phyloP scores from a whole-genome alignment of 2,113 vertebrate genomes.

The Amphiprion percula region DNA sequence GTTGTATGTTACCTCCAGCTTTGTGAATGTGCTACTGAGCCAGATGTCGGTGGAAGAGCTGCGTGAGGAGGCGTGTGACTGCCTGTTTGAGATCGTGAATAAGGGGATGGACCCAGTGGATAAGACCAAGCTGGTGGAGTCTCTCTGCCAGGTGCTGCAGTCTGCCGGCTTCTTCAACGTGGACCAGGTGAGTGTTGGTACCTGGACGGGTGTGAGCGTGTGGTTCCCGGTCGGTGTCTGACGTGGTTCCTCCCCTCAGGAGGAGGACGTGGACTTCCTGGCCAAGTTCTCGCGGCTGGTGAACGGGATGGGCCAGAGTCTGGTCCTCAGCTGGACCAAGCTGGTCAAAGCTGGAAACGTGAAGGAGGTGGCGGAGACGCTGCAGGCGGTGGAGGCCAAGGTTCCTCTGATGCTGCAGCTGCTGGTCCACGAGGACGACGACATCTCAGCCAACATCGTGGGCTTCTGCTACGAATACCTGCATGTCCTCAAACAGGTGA shows the following conservation, averaged over 20 bases:
- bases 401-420: constrained; percentile 94
- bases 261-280: constrained; percentile 99
- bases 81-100: constrained; percentile 98
- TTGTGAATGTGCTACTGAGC: constrained; percentile 96
- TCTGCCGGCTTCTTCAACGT: constrained; percentile 97
- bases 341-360: constrained; percentile 89
- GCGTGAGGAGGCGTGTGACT: constrained; percentile 97
- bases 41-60: constrained; percentile 99
- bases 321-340: constrained; percentile 97
- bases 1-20: constrained; percentile 80
- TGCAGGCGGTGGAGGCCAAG: constrained; percentile 93
- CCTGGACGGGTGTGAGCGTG: too few species aligned
- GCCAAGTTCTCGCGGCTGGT: constrained; percentile 97
- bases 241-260: constrained; percentile 77
- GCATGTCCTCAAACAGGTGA: constrained; percentile 97
- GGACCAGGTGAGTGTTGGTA: constrained; percentile 84
- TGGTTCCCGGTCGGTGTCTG: too few species aligned
- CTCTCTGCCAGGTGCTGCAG: constrained; percentile 94
- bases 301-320: constrained; percentile 99
- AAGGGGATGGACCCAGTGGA: constrained; percentile 99
- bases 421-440: constrained; percentile 95
- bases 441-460: constrained; percentile 97
- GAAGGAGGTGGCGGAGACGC: constrained; percentile 89
- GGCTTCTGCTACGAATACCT: constrained; percentile 99
- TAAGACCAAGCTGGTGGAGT: constrained; percentile 98